phyloP scores from a whole-genome alignment of 1,140 invertebrate genomes.

The Drosophila nebulosa region DNA sequence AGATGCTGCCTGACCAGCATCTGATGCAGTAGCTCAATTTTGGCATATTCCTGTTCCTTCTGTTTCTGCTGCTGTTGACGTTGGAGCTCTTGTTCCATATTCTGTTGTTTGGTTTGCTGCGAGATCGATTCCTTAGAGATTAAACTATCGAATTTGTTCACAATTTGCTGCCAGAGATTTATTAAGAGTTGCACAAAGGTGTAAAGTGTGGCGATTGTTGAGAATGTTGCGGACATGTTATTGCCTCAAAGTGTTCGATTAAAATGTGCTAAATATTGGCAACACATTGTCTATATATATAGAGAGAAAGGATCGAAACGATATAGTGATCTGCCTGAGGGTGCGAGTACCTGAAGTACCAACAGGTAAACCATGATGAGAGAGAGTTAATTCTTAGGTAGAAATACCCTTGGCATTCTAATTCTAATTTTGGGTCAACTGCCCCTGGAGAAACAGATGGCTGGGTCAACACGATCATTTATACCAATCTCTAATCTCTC shows the following conservation, averaged over 20 bases:
- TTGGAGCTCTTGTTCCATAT: not conserved
- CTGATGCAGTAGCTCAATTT: slow-evolving; percentile 51
- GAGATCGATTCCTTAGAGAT: not conserved
- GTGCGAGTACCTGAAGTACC: not conserved
- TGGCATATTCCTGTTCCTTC: slow-evolving; percentile 25
- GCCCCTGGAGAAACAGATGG: too few relatives aligned
- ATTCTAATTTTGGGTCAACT: not conserved
- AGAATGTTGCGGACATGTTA: not conserved
- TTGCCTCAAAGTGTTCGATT: not conserved
- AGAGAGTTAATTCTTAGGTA: not conserved
- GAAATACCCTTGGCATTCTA: not conserved
- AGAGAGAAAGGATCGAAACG: not conserved
- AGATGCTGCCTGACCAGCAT: slow-evolving; percentile 52
- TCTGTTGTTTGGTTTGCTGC: not conserved
- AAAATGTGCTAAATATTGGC: not conserved
- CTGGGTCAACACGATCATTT: not conserved
- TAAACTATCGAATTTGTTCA: not conserved
- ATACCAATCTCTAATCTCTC: not conserved
- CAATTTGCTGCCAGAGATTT: not conserved
- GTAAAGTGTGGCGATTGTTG: not conserved
- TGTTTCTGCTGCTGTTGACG: not conserved
- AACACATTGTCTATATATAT: not conserved
- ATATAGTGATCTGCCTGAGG: not conserved
- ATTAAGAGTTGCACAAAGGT: not conserved
- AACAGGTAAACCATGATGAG: not conserved